These are phyloP conservation scores for Chydorus sphaericus DNA, from an alignment of 2,888 invertebrate species.

Conservation along the genomic window DNA sequence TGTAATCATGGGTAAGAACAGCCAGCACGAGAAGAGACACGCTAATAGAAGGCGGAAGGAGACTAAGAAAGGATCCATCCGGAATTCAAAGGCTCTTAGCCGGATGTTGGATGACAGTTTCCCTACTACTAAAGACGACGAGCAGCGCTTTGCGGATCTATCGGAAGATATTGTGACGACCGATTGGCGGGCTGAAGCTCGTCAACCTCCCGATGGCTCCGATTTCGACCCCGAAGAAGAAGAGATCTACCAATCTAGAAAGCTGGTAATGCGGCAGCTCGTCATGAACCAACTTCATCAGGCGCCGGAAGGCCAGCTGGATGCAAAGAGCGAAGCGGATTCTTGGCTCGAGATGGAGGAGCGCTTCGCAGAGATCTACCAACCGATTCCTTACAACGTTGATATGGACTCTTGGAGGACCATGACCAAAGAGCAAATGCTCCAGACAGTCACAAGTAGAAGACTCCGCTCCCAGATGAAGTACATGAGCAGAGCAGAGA, in stretches of 20 bases:
- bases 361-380: slow-evolving; percentile 22
- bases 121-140: not conserved
- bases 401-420: slow-evolving; percentile 18
- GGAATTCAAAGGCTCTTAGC: not conserved
- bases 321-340: slow-evolving; percentile 17
- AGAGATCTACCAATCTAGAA: slow-evolving; percentile 20
- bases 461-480: slow-evolving; percentile 16
- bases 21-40: not conserved
- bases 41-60: not conserved
- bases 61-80: not conserved
- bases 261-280: slow-evolving; percentile 19
- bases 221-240: slow-evolving; percentile 16
- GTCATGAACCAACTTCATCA: slow-evolving; percentile 8
- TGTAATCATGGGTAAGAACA: not conserved
- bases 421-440: slow-evolving; percentile 19
- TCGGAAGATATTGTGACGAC: not conserved
- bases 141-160: not conserved
- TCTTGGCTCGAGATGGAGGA: slow-evolving; percentile 21
- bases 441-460: slow-evolving; percentile 17
- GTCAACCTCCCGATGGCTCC: not conserved
- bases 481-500: slow-evolving; percentile 18
- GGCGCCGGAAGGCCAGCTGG: not conserved
- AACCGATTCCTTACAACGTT: slow-evolving; percentile 20
- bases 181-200: not conserved
- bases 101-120: slow-evolving; percentile 4